Percentiles rank a stretch among this genome's conserved stretches.
phyloP scores from a whole-genome alignment of 2,797 vertebrate genomes.

The Spatula versicolor region DNA sequence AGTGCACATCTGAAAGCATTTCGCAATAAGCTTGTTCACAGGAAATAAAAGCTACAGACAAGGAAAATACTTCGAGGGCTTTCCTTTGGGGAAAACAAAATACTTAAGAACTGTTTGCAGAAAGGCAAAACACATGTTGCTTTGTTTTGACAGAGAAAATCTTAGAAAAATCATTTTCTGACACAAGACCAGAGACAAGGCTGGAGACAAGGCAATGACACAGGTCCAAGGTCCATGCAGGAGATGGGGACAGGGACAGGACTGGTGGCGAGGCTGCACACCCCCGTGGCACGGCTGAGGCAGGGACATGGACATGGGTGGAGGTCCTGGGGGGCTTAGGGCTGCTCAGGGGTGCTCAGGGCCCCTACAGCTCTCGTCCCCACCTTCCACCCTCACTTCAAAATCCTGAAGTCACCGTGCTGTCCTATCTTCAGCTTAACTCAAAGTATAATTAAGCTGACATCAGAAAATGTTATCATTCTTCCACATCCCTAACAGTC shows the following conservation, averaged over 20 bases:
- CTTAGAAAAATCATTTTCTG: not conserved
- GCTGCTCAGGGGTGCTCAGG: not conserved
- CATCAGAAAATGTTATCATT: not conserved
- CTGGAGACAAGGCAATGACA: not conserved
- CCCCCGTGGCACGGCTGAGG: not conserved
- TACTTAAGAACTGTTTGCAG: not conserved
- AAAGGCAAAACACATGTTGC: not conserved
- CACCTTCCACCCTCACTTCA: not conserved
- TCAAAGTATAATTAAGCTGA: not conserved
- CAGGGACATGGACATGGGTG: accelerated
- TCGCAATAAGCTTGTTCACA: not conserved
- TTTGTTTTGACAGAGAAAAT: not conserved
- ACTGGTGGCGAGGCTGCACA: no score
- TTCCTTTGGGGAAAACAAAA: not conserved
- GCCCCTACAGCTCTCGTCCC: not conserved
- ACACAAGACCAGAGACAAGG: not conserved
- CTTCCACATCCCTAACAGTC: not conserved
- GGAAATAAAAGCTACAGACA: accelerated
- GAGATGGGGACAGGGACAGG: no score
- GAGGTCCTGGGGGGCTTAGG: accelerated
- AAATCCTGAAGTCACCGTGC: not conserved
- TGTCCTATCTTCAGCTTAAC: not conserved
- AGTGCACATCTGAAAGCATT: not conserved
- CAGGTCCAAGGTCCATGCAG: not conserved
- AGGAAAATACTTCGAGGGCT: not conserved